Evolutionary conservation across 2,113 vertebrate genomes (phyloP).

Genomic region (Notothenia coriiceps): DNA sequence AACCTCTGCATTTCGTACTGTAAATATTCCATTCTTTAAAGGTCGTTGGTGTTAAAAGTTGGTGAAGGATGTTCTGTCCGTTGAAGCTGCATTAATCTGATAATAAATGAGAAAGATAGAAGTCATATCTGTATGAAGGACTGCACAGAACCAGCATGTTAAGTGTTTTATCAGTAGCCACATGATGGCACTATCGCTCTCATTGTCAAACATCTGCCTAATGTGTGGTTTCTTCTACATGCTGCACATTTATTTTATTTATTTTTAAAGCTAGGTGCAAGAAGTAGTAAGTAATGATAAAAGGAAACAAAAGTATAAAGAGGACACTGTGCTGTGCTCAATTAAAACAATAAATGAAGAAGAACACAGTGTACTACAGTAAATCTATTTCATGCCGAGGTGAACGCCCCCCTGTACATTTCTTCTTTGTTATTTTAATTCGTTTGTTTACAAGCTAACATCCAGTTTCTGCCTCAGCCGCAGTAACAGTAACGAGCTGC

Average conservation of each 20-base stretch:
- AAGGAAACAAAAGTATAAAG: background rate
- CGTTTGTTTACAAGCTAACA: conserved; percentile 2
- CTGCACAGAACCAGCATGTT: background rate
- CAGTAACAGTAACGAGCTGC: conserved; percentile 34
- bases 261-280: background rate
- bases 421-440: conserved; percentile 29
- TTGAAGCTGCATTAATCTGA: background rate
- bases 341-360: background rate
- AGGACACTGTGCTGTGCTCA: background rate
- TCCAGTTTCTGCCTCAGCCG: conserved; percentile 12
- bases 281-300: background rate
- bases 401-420: background rate
- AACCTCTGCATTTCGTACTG: background rate
- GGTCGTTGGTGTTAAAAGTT: background rate
- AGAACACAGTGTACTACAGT: background rate
- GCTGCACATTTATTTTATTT: background rate
- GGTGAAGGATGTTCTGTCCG: background rate
- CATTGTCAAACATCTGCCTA: background rate
- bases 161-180: background rate
- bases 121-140: background rate
- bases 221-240: background rate
- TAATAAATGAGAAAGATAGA: background rate
- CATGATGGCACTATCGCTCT: conserved; percentile 19
- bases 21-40: background rate
- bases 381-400: conserved; percentile 4